Evolutionary conservation across 2,888 invertebrate genomes (phyloP).

Genomic region (Drosophila diplacantha): DNA sequence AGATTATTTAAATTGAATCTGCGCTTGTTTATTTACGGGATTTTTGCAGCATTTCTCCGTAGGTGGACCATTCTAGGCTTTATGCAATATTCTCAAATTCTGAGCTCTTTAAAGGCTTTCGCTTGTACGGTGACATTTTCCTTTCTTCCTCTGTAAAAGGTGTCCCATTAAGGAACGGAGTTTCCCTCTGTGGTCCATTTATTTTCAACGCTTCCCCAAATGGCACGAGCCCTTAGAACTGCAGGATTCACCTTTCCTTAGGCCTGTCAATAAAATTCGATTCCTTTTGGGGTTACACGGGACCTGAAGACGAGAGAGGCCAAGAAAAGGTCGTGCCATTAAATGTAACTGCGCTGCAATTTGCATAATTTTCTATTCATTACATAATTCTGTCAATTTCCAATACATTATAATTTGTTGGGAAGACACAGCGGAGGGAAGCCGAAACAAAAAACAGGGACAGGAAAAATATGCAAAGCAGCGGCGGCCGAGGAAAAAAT

Average conservation of each 20-base stretch:
- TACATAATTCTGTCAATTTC: slow-evolving; percentile 77
- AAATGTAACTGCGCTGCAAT: slow-evolving; percentile 76
- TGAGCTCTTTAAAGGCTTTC: background rate
- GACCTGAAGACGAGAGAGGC: slow-evolving; percentile 9
- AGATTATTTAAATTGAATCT: slow-evolving; percentile 1
- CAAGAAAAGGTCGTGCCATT: slow-evolving; percentile 68
- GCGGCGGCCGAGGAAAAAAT: slow-evolving; percentile 25
- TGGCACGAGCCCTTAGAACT: slow-evolving; percentile 6
- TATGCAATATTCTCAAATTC: no score
- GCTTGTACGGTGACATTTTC: background rate
- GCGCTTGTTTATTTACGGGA: background rate
- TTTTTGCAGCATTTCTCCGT: background rate
- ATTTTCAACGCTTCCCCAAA: slow-evolving; percentile 3
- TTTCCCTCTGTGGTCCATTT: slow-evolving; percentile 6
- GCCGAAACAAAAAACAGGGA: slow-evolving; percentile 13
- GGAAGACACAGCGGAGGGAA: slow-evolving; percentile 8
- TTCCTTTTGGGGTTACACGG: slow-evolving; percentile 19
- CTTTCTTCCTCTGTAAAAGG: background rate
- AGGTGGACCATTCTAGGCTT: no score
- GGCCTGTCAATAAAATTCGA: slow-evolving; percentile 43
- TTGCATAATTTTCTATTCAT: slow-evolving; percentile 77
- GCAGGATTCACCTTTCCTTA: slow-evolving; percentile 30
- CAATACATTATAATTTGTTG: slow-evolving; percentile 75
- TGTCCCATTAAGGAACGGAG: background rate
- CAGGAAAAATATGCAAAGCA: slow-evolving; percentile 39